Percentiles rank a stretch among this genome's conserved stretches.
These are phyloP conservation scores for Sesia bembeciformis DNA, from an alignment of 2,888 invertebrate genomes.

Conservation along the genomic window DNA sequence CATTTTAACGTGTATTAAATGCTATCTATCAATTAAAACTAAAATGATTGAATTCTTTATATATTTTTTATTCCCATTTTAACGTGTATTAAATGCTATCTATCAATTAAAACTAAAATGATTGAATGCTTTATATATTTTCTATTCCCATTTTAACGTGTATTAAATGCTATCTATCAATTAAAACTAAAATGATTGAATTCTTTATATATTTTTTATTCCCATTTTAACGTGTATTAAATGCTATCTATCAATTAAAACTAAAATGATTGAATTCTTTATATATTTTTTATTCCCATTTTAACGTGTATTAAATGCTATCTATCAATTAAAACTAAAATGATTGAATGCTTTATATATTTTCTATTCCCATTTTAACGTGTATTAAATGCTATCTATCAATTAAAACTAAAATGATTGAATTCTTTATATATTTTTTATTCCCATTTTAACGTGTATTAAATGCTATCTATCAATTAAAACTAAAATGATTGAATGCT, in stretches of 20 bases:
- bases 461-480: slow-evolving; percentile 1
- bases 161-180: slow-evolving; percentile 8
- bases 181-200: slow-evolving; percentile 1
- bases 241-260: slow-evolving; percentile 1
- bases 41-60: not conserved
- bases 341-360: not conserved
- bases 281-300: too few species aligned
- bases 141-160: too few species aligned
- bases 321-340: slow-evolving; percentile 2
- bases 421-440: too few species aligned
- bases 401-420: slow-evolving; percentile 1
- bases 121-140: too few species aligned
- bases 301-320: slow-evolving; percentile 8
- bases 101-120: slow-evolving; percentile 2
- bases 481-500: not conserved
- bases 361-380: too few species aligned
- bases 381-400: slow-evolving; percentile 8
- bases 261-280: not conserved
- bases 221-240: too few species aligned
- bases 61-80: too few species aligned
- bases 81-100: slow-evolving; percentile 7
- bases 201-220: too few species aligned
- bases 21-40: slow-evolving; percentile 1
- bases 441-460: too few species aligned
- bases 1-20: slow-evolving; percentile 10